Base-by-base conservation (phyloP, 2,113 vertebrate genomes). In the Nerophis lumbriciformis region DNA sequence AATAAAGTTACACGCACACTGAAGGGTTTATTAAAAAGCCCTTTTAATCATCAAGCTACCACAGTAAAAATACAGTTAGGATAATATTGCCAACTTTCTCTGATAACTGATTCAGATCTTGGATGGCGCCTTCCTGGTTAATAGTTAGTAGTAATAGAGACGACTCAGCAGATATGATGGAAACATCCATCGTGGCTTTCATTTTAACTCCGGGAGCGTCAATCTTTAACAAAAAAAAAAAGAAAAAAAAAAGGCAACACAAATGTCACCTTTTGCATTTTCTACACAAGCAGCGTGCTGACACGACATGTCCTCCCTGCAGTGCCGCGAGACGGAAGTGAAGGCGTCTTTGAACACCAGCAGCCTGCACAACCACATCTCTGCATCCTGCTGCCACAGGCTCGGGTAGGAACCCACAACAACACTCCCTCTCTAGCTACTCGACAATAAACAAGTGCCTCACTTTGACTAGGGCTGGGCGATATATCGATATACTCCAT, bases 301-400 rank as follows among this genome's bases (percentile, higher is more conserved):
- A 45, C 42, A 11, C 11, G 65, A 73, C 13, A 67, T 77, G 67
- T 81, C 42, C 48, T 48, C 67, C 47, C 66, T 63, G 66, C 84
- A 95, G 94, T 95, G 92, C 77, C 88, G 71, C 72, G 93, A 92
- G 71, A 85, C 88, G 68, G 84, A 89, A 45, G 82, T 97, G 67
- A 92, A 84, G 80, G 92, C 90, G 0, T 91, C 90, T 5, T 89
- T 97, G 83, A 91, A 94, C 88, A 98, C 94, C 1, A 91, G 93
- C 56, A 92, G 87, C 66, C 89, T 88, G 59, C 84, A 92, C 62
- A 95, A 95, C 81, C 88, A 91, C 85, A 91, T 97, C 85, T 96
- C 95, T 49, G 73, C 75, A 55, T 88, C 83, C 69, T 96, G 93
- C 83, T 92, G 93, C 84, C 90, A 88, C 74, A 89, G 90, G 69